These are phyloP conservation scores for Drosophila melanica DNA, from an alignment of 1,140 invertebrate species.

Conservation along the genomic window DNA sequence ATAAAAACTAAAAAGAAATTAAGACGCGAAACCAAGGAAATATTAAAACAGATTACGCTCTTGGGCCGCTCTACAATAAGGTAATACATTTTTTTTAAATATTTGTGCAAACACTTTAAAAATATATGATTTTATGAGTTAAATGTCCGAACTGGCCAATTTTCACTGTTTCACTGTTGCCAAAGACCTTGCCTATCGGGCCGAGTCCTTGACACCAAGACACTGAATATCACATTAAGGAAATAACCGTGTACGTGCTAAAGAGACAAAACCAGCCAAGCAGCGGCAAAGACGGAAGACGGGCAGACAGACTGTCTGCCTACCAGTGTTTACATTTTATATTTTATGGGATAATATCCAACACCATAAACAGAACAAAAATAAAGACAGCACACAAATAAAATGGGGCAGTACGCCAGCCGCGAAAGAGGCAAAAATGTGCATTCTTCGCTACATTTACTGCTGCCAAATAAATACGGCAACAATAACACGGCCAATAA, in stretches of 20 bases:
- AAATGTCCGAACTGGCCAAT: too few species aligned
- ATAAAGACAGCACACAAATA: conserved; percentile 3
- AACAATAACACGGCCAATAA: conserved; percentile 76
- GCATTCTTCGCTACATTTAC: conserved; percentile 31
- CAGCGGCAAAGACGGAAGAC: background rate
- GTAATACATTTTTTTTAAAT: conserved; percentile 6
- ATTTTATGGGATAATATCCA: conserved; percentile 79
- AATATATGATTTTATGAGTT: background rate
- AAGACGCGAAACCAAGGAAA: background rate
- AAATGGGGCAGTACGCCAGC: conserved; percentile 23
- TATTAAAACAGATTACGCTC: background rate
- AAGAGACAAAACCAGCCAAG: conserved; percentile 38
- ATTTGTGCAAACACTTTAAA: conserved; percentile 17
- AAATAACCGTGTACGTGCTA: conserved; percentile 68
- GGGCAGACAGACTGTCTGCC: conserved; percentile 16
- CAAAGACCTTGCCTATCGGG: too few species aligned
- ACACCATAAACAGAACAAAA: conserved; percentile 60
- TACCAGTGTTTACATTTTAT: conserved; percentile 77
- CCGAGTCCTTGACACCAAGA: conserved; percentile 18
- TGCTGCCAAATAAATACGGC: conserved; percentile 75
- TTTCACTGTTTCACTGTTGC: too few species aligned
- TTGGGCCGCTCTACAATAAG: background rate
- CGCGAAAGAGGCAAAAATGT: conserved; percentile 41
- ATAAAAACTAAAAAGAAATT: background rate
- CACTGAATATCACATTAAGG: conserved; percentile 50